Conservation (phyloP, 1,140 invertebrate species). For the Macrobrachium rosenbergii region DNA sequence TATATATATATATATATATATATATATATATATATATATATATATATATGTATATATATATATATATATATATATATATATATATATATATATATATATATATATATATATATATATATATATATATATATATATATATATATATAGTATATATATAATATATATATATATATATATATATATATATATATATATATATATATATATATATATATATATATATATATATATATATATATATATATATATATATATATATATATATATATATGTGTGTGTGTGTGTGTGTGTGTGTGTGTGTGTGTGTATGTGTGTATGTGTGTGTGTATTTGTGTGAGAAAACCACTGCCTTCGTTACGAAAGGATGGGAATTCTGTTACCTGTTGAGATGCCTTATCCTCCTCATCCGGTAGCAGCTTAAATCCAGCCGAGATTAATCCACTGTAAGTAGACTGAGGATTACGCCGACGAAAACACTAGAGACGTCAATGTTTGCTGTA, state of each 20-base stretch:
- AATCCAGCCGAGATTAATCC: constrained; percentile 33
- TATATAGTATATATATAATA: too few relatives aligned
- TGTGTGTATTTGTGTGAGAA: constrained; percentile 13
- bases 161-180: constrained; percentile 41
- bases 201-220: constrained; percentile 47
- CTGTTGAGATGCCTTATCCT: neutral
- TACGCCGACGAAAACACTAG: constrained; percentile 36
- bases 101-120: too few relatives aligned
- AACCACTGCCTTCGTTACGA: neutral
- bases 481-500: constrained; percentile 20
- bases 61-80: constrained; percentile 36
- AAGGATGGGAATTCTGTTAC: neutral
- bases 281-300: neutral
- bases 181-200: constrained; percentile 32
- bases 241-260: constrained; percentile 25
- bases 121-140: too few relatives aligned
- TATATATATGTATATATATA: constrained; percentile 34
- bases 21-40: constrained; percentile 33
- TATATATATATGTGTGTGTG: constrained; percentile 9
- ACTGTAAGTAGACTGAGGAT: constrained; percentile 33
- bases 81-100: too few relatives aligned
- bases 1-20: constrained; percentile 27
- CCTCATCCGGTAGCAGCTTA: constrained; percentile 20
- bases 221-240: constrained; percentile 40
- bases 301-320: neutral